A percentile compares a stretch with the other conserved stretches of the same genome.
Evolutionary conservation across 2,888 invertebrate species (phyloP).

Genomic region (Drosophila gaucha): DNA sequence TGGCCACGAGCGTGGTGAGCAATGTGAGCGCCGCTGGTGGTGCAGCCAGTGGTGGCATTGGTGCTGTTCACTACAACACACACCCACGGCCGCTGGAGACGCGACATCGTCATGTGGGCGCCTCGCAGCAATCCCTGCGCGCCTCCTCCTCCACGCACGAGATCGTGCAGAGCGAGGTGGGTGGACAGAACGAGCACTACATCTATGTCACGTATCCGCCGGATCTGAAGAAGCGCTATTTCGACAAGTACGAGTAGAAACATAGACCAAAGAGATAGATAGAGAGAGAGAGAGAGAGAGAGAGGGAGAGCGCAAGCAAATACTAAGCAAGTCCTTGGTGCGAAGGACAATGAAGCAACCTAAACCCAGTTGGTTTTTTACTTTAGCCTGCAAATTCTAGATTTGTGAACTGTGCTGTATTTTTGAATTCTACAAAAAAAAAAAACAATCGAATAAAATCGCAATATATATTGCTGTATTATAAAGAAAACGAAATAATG

Average conservation of each 20-base stretch:
- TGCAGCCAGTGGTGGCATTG: conserved; percentile 30
- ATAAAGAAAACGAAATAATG: too few species aligned
- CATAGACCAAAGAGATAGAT: background rate
- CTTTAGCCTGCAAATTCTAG: conserved; percentile 78
- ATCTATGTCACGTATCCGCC: conserved; percentile 95
- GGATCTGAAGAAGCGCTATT: conserved; percentile 92
- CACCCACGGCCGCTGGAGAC: conserved; percentile 79
- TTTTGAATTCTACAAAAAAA: conserved; percentile 69
- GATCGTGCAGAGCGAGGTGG: conserved; percentile 85
- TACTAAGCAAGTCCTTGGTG: conserved; percentile 15
- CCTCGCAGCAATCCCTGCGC: conserved; percentile 82
- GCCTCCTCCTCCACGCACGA: conserved; percentile 84
- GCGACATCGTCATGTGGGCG: conserved; percentile 79
- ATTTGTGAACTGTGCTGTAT: conserved; percentile 80
- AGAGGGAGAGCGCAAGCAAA: conserved; percentile 40
- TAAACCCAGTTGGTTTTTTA: conserved; percentile 65
- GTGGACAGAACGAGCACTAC: conserved; percentile 90
- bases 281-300: conserved; percentile 32
- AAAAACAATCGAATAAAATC: conserved; percentile 54
- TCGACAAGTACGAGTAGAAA: conserved; percentile 86
- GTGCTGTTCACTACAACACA: conserved; percentile 76
- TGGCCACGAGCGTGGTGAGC: conserved; percentile 77
- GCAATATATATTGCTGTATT: conserved; percentile 70
- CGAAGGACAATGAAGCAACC: conserved; percentile 15
- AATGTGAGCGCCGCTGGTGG: conserved; percentile 41